These are phyloP conservation scores for fruit fly (Drosophila melanogaster) DNA, from an alignment of 1,140 invertebrate species.

Conservation along the genomic window Release_6_plus_ISO1_MT NT_033777.3:11028001-11028500, in stretches of 20 bases:
- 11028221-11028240: conserved; percentile 53
- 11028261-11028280: conserved; percentile 18
- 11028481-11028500: background rate
- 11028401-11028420: conserved; percentile 27
- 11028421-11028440: conserved; percentile 33
- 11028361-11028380: conserved; percentile 48
- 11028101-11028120: conserved; percentile 82
- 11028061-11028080: conserved; percentile 79
- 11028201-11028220: conserved; percentile 45
- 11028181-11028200: conserved; percentile 43
- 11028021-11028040: conserved; percentile 57
- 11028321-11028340: background rate
- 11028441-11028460: conserved; percentile 47
- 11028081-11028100: conserved; percentile 60
- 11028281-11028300: conserved; percentile 26
- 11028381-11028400: conserved; percentile 12
- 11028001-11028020: conserved; percentile 75
- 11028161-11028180: conserved; percentile 47
- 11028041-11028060: conserved; percentile 33
- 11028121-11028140: conserved; percentile 77
- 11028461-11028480: conserved; percentile 3
- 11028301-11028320: conserved; percentile 31
- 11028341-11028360: conserved; percentile 49
- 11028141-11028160: conserved; percentile 43
- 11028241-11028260: conserved; percentile 44